Conservation (phyloP, 2,888 invertebrate genomes). For the Dynastes tityus region DNA sequence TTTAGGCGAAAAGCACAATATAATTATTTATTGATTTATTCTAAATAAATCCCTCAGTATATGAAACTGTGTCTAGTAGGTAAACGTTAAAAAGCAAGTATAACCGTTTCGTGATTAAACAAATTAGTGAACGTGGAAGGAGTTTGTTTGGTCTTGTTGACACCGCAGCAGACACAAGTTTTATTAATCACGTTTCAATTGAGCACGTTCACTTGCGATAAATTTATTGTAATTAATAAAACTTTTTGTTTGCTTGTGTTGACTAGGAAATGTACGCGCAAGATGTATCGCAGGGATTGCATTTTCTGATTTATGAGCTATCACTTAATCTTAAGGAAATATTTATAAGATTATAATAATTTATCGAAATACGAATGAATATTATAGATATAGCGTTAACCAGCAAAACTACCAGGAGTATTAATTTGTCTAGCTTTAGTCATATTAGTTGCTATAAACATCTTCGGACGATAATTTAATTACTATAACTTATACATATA, state of each 20-base stretch:
- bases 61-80: not conserved
- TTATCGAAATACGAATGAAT: conserved; percentile 14
- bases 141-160: conserved; percentile 18
- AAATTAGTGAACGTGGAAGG: conserved; percentile 17
- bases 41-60: not conserved
- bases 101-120: conserved; percentile 13
- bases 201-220: conserved; percentile 7
- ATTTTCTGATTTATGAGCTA: conserved; percentile 20
- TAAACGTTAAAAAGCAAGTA: not conserved
- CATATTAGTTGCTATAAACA: no score
- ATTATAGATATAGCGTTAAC: not conserved
- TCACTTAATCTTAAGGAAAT: conserved; percentile 15
- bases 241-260: conserved; percentile 1
- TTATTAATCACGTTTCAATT: conserved; percentile 11
- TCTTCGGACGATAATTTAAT: no score
- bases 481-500: no score
- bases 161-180: not conserved
- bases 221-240: conserved; percentile 33
- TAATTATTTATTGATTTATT: not conserved
- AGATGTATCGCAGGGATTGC: not conserved
- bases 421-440: no score
- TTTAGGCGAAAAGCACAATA: no score
- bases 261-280: conserved; percentile 7
- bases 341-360: conserved; percentile 1
- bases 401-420: no score